phyloP scores from a whole-genome alignment of 2,113 vertebrate species.

The Dasypus novemcinctus region DNA sequence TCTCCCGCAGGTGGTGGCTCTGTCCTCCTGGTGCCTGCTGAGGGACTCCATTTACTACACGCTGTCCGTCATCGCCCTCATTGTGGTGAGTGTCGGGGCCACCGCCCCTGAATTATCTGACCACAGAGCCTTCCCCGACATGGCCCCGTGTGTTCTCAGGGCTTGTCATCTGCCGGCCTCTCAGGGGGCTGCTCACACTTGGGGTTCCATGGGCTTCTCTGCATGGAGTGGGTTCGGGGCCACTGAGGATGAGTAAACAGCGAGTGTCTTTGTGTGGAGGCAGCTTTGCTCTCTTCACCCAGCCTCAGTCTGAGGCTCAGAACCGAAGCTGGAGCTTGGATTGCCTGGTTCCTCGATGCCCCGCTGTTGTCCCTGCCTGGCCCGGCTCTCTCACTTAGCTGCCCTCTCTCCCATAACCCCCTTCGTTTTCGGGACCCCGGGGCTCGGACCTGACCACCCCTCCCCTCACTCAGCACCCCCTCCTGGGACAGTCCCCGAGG shows the following conservation, averaged over 20 bases:
- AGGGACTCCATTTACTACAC: slow-evolving; percentile 96
- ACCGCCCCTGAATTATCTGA: neutral
- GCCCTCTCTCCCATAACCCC: neutral
- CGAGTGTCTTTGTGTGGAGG: fast-evolving
- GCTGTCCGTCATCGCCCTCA: slow-evolving; percentile 92
- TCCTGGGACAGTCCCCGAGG: neutral
- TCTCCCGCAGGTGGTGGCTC: slow-evolving; percentile 87
- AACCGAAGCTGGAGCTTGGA: neutral
- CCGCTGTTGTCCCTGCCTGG: neutral
- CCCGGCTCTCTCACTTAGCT: neutral
- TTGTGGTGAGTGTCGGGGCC: slow-evolving; percentile 90
- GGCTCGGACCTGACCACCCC: neutral
- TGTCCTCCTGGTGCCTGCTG: slow-evolving; percentile 94
- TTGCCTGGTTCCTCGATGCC: neutral
- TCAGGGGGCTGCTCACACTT: neutral
- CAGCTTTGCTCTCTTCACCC: neutral
- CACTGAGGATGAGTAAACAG: neutral
- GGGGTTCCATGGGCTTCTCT: neutral
- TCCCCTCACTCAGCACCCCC: neutral
- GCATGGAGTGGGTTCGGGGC: neutral
- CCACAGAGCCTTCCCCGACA: neutral
- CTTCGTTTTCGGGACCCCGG: neutral
- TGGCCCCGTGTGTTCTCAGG: neutral
- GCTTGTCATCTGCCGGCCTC: neutral
- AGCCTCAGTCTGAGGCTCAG: neutral